Base-by-base conservation (phyloP, 2,113 vertebrate genomes). In the Kryptolebias marmoratus region DNA sequence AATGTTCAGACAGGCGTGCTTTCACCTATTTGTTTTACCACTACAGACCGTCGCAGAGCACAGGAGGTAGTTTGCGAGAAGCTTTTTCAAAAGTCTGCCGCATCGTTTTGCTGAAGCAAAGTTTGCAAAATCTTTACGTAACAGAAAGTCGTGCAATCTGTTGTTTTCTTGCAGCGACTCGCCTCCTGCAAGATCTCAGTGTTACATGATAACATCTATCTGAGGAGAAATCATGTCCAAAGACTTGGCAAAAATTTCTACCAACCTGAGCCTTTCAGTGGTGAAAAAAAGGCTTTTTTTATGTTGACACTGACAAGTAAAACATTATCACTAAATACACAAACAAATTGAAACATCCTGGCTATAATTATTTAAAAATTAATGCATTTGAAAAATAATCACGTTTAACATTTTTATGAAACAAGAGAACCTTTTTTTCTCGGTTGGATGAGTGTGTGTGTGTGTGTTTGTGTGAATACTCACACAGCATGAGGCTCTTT, bases 401-500 rank as follows among this genome's bases (percentile, higher is more conserved):
- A 22, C 22, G 22, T 22, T 22, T 22, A 22, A 22, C 22, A 22
- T 22, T 22, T 22, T 22, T 22, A 22, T 22, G 22, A 22, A 22
- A 22, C 22, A 22, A 22, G 22, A 22, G 22, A 22, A 22, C 22
- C 22, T 22, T 22, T 22, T 22, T 22, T 22, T 22, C 22, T 22
- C 22, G 22, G 22, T 22, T 22, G 5, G 12, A 48, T 49, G 47
- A 15, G 47, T 49, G 47, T 49, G 47, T 49, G 47, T 49, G 47
- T 50, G 49, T n/a, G 49, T 53, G 50, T 36, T 12, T 49, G 64
- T 68, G 44, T 22, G 12, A 63, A 15, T 69, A 95, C 97, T 96
- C 92, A 98, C 97, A 98, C 97, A 45, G 97, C 96, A 1, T 98
- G 97, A 4, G 97, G 97, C 80, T 98, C 97, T 87, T 98, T 99